Evolutionary conservation across 2,797 vertebrate species (phyloP), one percentile per base, ranked within the genome.

Genomic region (Falco biarmicus): DNA sequence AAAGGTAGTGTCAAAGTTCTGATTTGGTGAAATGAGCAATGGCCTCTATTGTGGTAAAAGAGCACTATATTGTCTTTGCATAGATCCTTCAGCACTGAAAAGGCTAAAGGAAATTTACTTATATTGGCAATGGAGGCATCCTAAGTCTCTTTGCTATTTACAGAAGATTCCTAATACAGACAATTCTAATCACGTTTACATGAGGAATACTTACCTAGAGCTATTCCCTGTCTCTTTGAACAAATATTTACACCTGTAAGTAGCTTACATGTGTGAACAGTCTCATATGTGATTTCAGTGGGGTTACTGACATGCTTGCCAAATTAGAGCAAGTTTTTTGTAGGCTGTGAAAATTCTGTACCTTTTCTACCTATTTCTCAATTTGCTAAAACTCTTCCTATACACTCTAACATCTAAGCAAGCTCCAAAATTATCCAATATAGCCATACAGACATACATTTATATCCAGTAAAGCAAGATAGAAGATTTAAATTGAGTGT

Each of bases 141-240:
- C 31, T 92, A 80, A 84, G 47, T 94, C 78, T 86, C 82, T 89
- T 84, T 63, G 48, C 31, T 93, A 94, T 96, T 97, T 96, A 32
- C 89, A 83, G 53, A 97, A 74, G 75, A 68, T 51, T 89, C 31
- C 29, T 64, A 71, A 45, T 24, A 63, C 59, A 81, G 66, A 15
- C 39, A 84, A 87, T 81, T 80, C 73, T 92, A 92, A 78, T 47
- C 56, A 80, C 66, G 32, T 92, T 93, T 96, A 69, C 66, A 91
- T 57, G 82, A 75, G 60, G 75, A 90, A 92, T 83, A 80, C 75
- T 94, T 73, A 85, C 60, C 81, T 88, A 65, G 29, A 95, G 76
- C 47, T 84, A 87, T 82, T 84, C 59, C 39, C 21, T 57, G 29
- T 26, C 64, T 85, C 78, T 83, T 82, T 68, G 65, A 84, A 87